Percentiles rank a stretch among this genome's conserved stretches.
Evolutionary conservation across 92 coral and sea anemone genomes (phyloP).

Genomic region (Bergia sp.): DNA sequence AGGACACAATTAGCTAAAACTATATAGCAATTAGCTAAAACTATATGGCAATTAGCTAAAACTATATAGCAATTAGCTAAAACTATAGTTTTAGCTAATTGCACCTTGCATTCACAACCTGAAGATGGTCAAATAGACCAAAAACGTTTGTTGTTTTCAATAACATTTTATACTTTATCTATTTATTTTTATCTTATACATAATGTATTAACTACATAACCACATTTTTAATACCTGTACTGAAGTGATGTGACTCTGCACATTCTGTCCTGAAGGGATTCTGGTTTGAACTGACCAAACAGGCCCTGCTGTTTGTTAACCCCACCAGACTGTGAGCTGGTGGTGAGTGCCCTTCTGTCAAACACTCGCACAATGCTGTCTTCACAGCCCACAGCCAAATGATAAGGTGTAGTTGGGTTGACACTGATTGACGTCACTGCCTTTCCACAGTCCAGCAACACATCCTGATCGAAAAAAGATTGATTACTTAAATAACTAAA

Average conservation of each 20-base stretch:
- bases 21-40: too few species aligned
- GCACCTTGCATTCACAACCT: too few species aligned
- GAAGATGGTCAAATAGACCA: too few species aligned
- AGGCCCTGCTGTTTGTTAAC: slow-evolving; percentile 77
- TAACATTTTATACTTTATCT: too few species aligned
- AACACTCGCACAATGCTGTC: slow-evolving; percentile 91
- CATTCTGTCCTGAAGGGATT: slow-evolving; percentile 78
- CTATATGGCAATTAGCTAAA: too few species aligned
- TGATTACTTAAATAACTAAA: neutral
- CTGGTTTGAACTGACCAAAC: slow-evolving; percentile 91
- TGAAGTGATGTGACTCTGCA: slow-evolving; percentile 91
- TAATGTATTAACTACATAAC: too few species aligned
- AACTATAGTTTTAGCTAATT: too few species aligned
- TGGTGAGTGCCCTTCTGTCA: slow-evolving; percentile 89
- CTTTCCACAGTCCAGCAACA: slow-evolving; percentile 87
- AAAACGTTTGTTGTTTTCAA: too few species aligned
- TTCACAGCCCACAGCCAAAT: slow-evolving; percentile 92
- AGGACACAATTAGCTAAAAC: too few species aligned
- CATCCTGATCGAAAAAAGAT: slow-evolving; percentile 65
- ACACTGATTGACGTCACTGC: slow-evolving; percentile 93
- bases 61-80: too few species aligned
- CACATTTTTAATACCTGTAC: slow-evolving; percentile 65
- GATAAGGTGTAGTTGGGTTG: slow-evolving; percentile 92
- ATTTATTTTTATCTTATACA: too few species aligned
- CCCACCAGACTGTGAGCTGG: slow-evolving; percentile 60